Conservation (phyloP, 1,140 invertebrate genomes). For the Euwallacea similis region DNA sequence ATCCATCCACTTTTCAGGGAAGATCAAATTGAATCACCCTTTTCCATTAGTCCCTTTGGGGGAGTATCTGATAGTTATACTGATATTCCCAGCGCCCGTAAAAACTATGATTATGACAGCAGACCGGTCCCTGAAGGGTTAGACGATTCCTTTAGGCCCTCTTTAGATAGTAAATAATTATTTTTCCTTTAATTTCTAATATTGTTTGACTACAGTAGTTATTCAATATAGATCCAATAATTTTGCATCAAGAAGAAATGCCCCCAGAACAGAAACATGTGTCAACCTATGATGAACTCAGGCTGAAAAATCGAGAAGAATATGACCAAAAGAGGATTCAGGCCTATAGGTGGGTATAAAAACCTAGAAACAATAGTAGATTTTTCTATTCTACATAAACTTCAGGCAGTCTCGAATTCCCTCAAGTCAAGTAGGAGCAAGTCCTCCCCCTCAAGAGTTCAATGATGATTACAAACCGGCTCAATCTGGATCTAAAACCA, state of each 20-base stretch:
- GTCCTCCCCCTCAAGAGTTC: neutral
- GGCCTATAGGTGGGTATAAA: constrained; percentile 42
- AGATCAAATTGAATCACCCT: constrained; percentile 47
- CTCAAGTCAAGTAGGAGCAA: neutral
- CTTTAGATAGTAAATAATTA: constrained; percentile 54
- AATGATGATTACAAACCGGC: constrained; percentile 2
- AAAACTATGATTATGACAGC: constrained; percentile 55
- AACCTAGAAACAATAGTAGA: neutral
- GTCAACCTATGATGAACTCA: constrained; percentile 62
- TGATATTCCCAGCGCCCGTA: constrained; percentile 51
- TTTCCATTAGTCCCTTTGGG: constrained; percentile 55
- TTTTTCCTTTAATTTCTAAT: neutral
- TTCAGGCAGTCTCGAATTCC: neutral
- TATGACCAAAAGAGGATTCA: constrained; percentile 54
- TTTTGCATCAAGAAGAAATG: constrained; percentile 51
- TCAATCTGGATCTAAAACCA: constrained; percentile 33
- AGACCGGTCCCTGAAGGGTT: constrained; percentile 54
- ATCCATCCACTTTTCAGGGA: constrained; percentile 1
- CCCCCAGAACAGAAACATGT: constrained; percentile 50
- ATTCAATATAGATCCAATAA: constrained; percentile 44
- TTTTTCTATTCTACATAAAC: neutral
- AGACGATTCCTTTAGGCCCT: constrained; percentile 57
- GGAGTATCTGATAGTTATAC: constrained; percentile 53
- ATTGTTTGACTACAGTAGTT: constrained; percentile 1
- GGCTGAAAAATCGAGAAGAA: constrained; percentile 62